Percentiles rank a stretch among this genome's conserved stretches.
phyloP scores from a whole-genome alignment of 1,140 invertebrate species.

The Acromyrmex charruanus region DNA sequence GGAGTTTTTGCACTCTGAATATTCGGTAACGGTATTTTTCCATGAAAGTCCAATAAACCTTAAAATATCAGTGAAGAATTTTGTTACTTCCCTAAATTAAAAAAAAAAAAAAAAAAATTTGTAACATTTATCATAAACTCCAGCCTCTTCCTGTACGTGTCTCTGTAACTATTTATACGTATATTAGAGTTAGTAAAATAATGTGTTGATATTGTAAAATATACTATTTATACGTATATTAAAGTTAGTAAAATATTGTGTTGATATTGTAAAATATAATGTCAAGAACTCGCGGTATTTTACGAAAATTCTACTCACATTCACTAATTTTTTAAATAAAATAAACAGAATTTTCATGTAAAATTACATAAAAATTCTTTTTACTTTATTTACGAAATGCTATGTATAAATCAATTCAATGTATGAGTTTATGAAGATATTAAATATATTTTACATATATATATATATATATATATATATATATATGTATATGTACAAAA shows the following conservation, averaged over 20 bases:
- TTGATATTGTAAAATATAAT: constrained; percentile 31
- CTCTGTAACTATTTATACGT: not conserved
- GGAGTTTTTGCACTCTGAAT: not conserved
- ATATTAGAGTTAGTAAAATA: not conserved
- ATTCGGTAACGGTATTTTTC: not conserved
- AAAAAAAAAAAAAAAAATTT: not conserved
- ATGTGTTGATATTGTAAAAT: constrained; percentile 24
- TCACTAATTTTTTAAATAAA: constrained; percentile 18
- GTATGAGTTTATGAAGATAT: not conserved
- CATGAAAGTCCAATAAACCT: not conserved
- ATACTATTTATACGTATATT: not conserved
- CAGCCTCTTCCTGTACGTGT: not conserved
- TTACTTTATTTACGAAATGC: not conserved
- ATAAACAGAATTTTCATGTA: not conserved
- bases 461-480: too few species aligned
- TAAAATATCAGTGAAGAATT: constrained; percentile 9
- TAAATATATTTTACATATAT: not conserved
- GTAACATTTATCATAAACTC: not conserved
- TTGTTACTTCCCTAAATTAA: not conserved
- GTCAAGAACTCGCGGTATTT: not conserved
- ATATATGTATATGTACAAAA: too few species aligned
- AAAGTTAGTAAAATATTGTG: not conserved
- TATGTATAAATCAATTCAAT: not conserved
- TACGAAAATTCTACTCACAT: constrained; percentile 16
- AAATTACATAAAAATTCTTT: too few species aligned